Conservation (phyloP, 2,888 invertebrate species). For the Thereva nobilitata region DNA sequence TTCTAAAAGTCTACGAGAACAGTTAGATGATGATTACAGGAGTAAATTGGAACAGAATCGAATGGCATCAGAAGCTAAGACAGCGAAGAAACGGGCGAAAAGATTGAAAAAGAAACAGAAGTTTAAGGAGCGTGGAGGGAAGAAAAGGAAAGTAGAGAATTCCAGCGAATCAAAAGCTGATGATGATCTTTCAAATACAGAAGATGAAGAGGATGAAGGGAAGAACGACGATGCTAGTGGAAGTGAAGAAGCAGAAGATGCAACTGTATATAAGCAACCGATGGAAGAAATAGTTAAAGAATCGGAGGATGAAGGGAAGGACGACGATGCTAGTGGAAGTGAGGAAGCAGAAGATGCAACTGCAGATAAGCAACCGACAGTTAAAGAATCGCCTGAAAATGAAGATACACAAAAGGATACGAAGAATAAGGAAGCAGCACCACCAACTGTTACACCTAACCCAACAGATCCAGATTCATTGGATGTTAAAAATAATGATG, state of each 20-base stretch:
- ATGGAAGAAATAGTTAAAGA: no score
- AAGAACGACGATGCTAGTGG: background rate
- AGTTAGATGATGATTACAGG: conserved; percentile 81
- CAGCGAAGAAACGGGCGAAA: conserved; percentile 91
- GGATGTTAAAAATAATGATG: no score
- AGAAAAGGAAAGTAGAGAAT: conserved; percentile 43
- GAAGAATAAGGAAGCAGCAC: no score
- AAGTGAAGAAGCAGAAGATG: no score
- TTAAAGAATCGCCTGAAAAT: no score
- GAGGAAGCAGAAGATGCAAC: no score
- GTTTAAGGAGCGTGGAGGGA: conserved; percentile 46
- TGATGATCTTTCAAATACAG: background rate
- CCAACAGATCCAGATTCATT: no score
- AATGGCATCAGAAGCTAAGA: conserved; percentile 71
- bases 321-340: background rate
- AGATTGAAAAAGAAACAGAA: conserved; percentile 76
- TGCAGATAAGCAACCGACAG: no score
- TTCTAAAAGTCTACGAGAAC: conserved; percentile 81
- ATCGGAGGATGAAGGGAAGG: background rate
- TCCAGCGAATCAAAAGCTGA: background rate
- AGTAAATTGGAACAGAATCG: conserved; percentile 77
- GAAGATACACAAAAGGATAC: no score
- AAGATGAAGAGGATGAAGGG: conserved; percentile 5
- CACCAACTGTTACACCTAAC: no score
- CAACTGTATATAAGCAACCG: no score